Base-by-base conservation (phyloP, 1,140 invertebrate species). In the Lepidurus couesii region DNA sequence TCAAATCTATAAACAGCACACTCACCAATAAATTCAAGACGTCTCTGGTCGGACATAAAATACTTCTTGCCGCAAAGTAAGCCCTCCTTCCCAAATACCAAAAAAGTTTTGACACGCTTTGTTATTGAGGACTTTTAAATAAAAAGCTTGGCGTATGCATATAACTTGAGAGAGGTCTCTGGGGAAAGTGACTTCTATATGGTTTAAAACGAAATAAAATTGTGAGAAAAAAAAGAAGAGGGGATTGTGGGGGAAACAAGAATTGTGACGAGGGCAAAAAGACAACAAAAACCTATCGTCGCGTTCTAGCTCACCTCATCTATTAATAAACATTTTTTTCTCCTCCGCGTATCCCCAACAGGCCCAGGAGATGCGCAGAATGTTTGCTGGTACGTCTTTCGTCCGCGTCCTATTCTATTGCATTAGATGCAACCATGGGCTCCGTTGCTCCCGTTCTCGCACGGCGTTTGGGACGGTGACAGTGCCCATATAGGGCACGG, bases 1-100 rank as follows among this genome's bases (percentile, higher is more conserved):
- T 65, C 53, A 65, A 65, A 65, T 65, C 53, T 65, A 65, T 65
- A 65, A 65, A 65, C 53, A 65, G 53, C 53, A 65, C 53, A 47
- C 45, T n/a, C 53, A 65, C 53, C 53, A 65, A 65, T 65, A 65
- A 65, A 65, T 65, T 65, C 21, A 21, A 65, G 53, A 65, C 53
- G 53, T 65, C 53, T 65, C 53, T 65, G n/a, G 53, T 65, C 53
- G 21, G 16, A 65, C 53, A 65, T 65, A 65, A 65, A 65, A 65
- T 65, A 65, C 53, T 13, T 21, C 53, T 9, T 65, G 53, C 53
- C n/a, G 53, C 53, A 65, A 65, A 65, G 9, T 21, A 65, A 13
- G 13, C 16, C 13, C 13, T 47, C 21, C 13, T 65, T n/a, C n/a
- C 6, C 16, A 65, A 65, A 65, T 65, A 21, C 21, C 53, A 13